These are phyloP conservation scores for Pangasianodon gigas DNA, from an alignment of 2,113 vertebrate genomes.

Conservation along the genomic window DNA sequence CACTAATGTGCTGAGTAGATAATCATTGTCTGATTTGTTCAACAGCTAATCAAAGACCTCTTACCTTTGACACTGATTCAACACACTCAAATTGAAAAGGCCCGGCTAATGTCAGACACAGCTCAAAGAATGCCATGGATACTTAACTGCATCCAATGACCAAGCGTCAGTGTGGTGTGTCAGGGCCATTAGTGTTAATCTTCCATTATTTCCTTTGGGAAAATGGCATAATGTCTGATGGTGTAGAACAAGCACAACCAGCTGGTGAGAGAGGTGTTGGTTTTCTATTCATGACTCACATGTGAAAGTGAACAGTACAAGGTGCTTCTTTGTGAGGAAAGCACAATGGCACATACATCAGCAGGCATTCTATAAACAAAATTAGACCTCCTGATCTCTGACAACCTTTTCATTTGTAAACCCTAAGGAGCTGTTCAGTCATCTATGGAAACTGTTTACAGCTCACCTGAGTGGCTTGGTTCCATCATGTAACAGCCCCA, in stretches of 20 bases:
- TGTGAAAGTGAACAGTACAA: not conserved
- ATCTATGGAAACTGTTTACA: slow-evolving; percentile 13
- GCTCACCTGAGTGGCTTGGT: slow-evolving; percentile 10
- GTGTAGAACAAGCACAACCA: slow-evolving; percentile 16
- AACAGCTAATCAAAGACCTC: not conserved
- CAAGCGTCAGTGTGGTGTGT: not conserved
- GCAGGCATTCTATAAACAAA: not conserved
- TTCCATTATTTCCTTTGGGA: not conserved
- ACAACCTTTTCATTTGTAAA: slow-evolving; percentile 1
- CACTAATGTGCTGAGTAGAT: not conserved
- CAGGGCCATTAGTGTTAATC: not conserved
- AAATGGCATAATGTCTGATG: not conserved
- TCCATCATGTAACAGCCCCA: slow-evolving; percentile 17
- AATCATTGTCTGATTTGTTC: not conserved
- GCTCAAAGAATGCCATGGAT: not conserved
- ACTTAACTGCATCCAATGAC: not conserved
- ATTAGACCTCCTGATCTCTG: not conserved
- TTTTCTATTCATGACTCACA: not conserved
- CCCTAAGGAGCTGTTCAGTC: slow-evolving; percentile 18
- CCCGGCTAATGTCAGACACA: not conserved
- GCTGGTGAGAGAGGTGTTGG: slow-evolving; percentile 21
- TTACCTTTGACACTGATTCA: not conserved
- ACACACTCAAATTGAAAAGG: not conserved
- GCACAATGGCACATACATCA: not conserved
- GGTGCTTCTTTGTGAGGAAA: slow-evolving; percentile 9